Conservation (phyloP, 1,140 invertebrate species). For the Parapsyche elsis region DNA sequence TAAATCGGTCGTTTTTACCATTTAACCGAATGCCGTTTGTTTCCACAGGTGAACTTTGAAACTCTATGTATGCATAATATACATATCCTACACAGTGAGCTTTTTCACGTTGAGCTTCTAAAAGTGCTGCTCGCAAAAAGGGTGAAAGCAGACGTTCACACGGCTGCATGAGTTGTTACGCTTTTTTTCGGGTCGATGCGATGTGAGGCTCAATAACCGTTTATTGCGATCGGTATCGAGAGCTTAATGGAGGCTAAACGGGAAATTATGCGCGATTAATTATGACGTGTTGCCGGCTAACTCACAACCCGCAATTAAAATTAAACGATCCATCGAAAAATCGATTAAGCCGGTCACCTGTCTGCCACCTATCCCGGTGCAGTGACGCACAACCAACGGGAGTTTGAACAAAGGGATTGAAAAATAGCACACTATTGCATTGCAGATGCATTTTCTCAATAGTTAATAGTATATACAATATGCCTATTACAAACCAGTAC, state of each 20-base stretch:
- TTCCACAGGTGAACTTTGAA: not conserved
- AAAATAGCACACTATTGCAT: too few species aligned
- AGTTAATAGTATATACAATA: too few species aligned
- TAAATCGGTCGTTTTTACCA: not conserved
- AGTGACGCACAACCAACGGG: too few species aligned
- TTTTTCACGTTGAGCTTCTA: not conserved
- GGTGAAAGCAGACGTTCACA: constrained; percentile 20
- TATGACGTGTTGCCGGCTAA: constrained; percentile 44
- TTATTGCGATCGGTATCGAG: constrained; percentile 40
- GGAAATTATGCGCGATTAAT: constrained; percentile 47
- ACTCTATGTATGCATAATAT: constrained; percentile 28
- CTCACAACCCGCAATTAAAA: constrained; percentile 40
- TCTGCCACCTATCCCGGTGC: not conserved
- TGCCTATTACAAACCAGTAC: too few species aligned
- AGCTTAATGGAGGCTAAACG: constrained; percentile 45
- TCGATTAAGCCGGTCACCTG: constrained; percentile 43
- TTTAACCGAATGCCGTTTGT: not conserved
- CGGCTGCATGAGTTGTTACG: not conserved
- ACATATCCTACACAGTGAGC: constrained; percentile 3
- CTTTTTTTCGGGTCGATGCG: constrained; percentile 5
- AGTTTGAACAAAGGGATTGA: too few species aligned
- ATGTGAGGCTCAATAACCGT: constrained; percentile 25
- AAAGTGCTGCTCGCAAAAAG: not conserved
- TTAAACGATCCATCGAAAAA: constrained; percentile 43
- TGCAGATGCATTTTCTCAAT: too few species aligned